Evolutionary conservation across 2,797 vertebrate species (phyloP).

Genomic region (Oryzias dopingdopingensis): DNA sequence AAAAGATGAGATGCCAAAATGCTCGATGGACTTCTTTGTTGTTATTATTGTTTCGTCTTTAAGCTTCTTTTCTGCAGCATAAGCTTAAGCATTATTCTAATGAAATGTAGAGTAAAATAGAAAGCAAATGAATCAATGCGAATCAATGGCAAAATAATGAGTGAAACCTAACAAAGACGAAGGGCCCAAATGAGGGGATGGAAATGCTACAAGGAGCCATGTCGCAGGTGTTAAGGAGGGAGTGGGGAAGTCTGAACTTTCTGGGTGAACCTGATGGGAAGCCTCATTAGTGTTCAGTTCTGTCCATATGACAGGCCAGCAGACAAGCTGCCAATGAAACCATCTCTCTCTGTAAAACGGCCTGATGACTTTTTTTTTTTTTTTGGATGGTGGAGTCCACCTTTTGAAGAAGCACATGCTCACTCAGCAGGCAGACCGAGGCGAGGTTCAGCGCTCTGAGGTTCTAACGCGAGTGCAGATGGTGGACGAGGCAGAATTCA

Average conservation of each 20-base stretch:
- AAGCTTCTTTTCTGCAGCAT: too few species aligned
- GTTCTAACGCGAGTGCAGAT: constrained; percentile 52
- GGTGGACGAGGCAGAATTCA: constrained; percentile 46
- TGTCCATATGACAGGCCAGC: constrained; percentile 48
- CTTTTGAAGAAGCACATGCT: constrained; percentile 59
- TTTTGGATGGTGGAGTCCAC: constrained; percentile 41
- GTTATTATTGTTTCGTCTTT: too few species aligned
- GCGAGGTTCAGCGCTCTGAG: constrained; percentile 38
- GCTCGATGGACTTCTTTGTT: too few species aligned
- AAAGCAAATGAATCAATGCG: constrained; percentile 14
- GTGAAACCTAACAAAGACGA: constrained; percentile 41
- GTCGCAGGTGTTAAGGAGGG: constrained; percentile 39
- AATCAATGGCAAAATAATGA: constrained; percentile 23
- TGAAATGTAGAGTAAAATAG: too few species aligned
- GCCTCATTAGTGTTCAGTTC: constrained; percentile 71
- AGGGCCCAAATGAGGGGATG: constrained; percentile 54
- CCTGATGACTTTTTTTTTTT: constrained; percentile 24
- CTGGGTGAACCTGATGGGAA: constrained; percentile 55
- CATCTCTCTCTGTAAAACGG: constrained; percentile 25
- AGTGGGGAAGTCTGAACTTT: constrained; percentile 30
- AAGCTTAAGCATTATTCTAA: too few species aligned
- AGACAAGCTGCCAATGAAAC: constrained; percentile 52
- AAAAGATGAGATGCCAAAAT: too few species aligned
- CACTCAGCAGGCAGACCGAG: constrained; percentile 51
- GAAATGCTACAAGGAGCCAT: constrained; percentile 53